Conservation (phyloP, 2,888 invertebrate genomes). For the Drosophila neonasuta region DNA sequence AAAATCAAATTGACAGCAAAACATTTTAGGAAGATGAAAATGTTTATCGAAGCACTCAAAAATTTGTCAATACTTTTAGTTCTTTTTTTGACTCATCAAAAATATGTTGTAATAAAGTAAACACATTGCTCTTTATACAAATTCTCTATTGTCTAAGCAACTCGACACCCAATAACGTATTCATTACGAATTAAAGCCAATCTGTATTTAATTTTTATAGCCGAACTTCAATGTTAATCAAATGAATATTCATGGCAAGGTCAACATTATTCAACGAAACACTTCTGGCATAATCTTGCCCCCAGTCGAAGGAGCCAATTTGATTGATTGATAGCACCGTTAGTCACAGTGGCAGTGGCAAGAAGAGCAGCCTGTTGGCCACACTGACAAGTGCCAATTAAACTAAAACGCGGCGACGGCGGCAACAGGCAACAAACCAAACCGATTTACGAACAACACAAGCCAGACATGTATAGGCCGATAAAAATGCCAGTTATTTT, state of each 20-base stretch:
- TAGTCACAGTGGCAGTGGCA: slow-evolving; percentile 1
- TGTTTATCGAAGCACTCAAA: no score
- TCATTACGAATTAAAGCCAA: neutral
- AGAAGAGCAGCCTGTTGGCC: slow-evolving; percentile 53
- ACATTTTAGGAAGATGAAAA: no score
- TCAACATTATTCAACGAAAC: slow-evolving; percentile 6
- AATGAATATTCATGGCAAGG: slow-evolving; percentile 21
- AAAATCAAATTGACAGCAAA: no score
- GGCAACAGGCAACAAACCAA: slow-evolving; percentile 53
- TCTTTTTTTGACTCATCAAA: no score
- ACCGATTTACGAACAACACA: slow-evolving; percentile 24
- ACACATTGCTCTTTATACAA: no score
- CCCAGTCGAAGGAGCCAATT: slow-evolving; percentile 51
- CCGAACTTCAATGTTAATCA: slow-evolving; percentile 1
- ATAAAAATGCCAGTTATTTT: slow-evolving; percentile 70
- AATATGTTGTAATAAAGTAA: no score
- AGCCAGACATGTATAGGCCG: slow-evolving; percentile 46
- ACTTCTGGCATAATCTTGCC: slow-evolving; percentile 39
- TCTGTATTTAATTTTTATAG: neutral
- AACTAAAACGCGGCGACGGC: slow-evolving; percentile 62
- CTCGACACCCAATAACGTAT: neutral
- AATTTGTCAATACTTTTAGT: no score
- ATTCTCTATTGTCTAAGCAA: no score
- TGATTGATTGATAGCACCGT: slow-evolving; percentile 73
- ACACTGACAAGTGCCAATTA: slow-evolving; percentile 73